Percentiles rank a stretch among this genome's conserved stretches.
Conservation (phyloP, 1,140 invertebrate species). For the Pogonomyrmex barbatus region DNA sequence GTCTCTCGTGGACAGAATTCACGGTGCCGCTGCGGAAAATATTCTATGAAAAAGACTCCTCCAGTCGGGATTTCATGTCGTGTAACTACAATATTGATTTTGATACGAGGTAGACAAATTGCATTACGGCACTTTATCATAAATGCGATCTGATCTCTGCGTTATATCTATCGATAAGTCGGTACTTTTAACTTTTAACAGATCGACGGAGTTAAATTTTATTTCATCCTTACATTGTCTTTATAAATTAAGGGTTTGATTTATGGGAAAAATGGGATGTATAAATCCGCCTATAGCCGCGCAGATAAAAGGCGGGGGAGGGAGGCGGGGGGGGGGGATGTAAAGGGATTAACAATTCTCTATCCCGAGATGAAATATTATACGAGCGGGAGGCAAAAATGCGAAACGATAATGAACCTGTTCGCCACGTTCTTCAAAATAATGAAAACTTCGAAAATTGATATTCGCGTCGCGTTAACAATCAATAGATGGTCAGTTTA, state of each 20-base stretch:
- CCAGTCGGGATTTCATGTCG: not conserved
- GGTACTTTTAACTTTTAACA: not conserved
- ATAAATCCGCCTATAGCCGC: not conserved
- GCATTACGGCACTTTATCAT: not conserved
- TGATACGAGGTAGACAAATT: not conserved
- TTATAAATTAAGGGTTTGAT: constrained; percentile 17
- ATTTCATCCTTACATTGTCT: not conserved
- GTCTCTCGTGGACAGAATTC: not conserved
- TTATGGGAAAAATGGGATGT: not conserved
- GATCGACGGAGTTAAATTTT: not conserved
- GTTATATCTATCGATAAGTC: not conserved
- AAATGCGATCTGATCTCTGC: not conserved
- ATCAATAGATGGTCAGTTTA: constrained; percentile 48
- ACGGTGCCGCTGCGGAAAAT: not conserved
- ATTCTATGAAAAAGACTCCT: not conserved
- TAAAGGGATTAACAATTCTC: constrained; percentile 2
- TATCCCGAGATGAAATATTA: constrained; percentile 31
- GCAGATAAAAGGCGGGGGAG: not conserved
- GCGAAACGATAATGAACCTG: constrained; percentile 37
- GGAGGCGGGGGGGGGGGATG: too few relatives aligned
- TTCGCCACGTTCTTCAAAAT: not conserved
- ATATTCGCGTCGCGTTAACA: constrained; percentile 36
- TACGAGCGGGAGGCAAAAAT: constrained; percentile 19
- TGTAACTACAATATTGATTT: not conserved
- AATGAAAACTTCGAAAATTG: constrained; percentile 46